Evolutionary conservation across 2,113 vertebrate species (phyloP), one percentile per base, ranked within the genome.

Genomic region (Brachyhypopomus gauderio): DNA sequence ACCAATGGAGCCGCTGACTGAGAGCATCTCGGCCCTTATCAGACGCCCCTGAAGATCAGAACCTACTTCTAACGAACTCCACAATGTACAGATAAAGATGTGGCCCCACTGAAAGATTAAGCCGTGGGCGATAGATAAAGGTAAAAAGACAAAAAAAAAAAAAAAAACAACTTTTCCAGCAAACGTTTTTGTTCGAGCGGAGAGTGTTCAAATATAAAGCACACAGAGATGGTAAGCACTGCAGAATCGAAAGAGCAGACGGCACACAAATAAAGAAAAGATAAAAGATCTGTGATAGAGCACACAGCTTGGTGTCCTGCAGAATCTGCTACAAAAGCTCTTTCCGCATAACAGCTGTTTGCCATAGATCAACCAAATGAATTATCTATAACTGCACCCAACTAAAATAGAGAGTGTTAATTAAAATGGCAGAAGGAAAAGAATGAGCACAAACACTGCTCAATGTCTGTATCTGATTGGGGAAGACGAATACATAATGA

Each of bases 371-470:
- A 25, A 48, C 6, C 14, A 79, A 76, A 79, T 78, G 63, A 80
- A 81, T 84, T 59, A 52, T 5, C 56, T 27, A 58, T 52, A 56
- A 75, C 62, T 20, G 9, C 56, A 79, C 60, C 36, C 62, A 73
- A 20, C 73, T n/a, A 69, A 77, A 76, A 60, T 30, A 74, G 11
- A 80, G 48, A 16, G n/a, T 22, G 64, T 77, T 63, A 60, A 66
- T 84, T 80, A 69, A 74, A 62, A 5, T 71, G 45, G 88, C 78
- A 83, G 86, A 72, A 69, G 78, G 72, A 82, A 82, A 30, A 71
- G 34, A 1, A 20, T 23, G 1, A 83, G 25, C 67, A 64, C 70
- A 41, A 59, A 72, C 20, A 38, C 73, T 80, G 86, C 78, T 63
- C 72, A 86, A 76, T 72, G 80, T 67, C 84, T 70, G 60, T 67